Base-by-base conservation (phyloP, 2,888 invertebrate genomes). In the Chorisops tibialis region DNA sequence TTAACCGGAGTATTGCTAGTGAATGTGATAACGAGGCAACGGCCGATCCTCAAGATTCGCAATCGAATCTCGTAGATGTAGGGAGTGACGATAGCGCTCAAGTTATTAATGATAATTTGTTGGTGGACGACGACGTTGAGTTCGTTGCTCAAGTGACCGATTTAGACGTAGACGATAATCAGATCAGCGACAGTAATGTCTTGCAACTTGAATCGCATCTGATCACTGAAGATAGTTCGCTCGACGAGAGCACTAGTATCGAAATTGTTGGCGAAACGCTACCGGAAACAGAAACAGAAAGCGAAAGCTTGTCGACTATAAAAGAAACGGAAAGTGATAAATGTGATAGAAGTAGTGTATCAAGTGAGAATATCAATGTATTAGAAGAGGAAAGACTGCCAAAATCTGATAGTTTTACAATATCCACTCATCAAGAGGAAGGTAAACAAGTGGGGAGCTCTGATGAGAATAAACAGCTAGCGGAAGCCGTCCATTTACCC, bases 151-250 rank as follows among this genome's bases (percentile, higher is more conserved):
- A 38, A 41, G 48, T 48, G 48, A 48, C 41, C 59, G 50, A 60
- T 49, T 50, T 41, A 49, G 49, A 50, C 22, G 37, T 37, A 49
- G 49, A 60, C 60, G 41, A 59, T 49, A 56, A 45, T 54, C 49
- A 48, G 24, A 47, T 22, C 7, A 49, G 48, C 24, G 35, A 43
- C 21, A 45, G 39, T 37, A 16, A 71, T 63, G 68, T 76, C 61
- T 68, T 75, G 50, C 73, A 77, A 63, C 72, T 77, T 62, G 76
- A 77, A 69, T 77, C 77, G 64, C 76, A 77, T 69, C 69, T 77
- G 24, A 77, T 77, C 61, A 76, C 77, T 49, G 24, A 56, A 59
- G 51, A 43, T 38, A 35, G 39, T 22, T 21, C 6, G 43, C 16
- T 16, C 12, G 16, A 2, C 14, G 30, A 37, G 16, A 19, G 22